phyloP scores from a whole-genome alignment of 2,113 vertebrate genomes.

The Neogobius melanostomus region DNA sequence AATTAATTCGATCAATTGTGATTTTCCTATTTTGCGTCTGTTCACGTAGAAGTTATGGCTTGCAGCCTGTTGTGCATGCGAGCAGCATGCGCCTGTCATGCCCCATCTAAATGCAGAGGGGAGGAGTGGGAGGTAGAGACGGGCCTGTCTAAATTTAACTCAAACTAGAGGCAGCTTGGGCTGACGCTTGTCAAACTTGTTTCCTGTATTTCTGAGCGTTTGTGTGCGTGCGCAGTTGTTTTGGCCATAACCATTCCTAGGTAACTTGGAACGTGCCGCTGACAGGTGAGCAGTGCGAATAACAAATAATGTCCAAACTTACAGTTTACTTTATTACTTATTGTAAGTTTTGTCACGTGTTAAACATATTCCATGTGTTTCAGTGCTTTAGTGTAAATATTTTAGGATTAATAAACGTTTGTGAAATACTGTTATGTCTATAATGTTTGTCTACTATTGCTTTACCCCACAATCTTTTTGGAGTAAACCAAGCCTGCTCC shows the following conservation, averaged over 20 bases:
- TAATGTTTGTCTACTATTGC: neutral
- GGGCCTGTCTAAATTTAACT: conserved; percentile 64
- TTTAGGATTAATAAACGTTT: too few species aligned
- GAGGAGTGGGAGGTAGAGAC: conserved; percentile 24
- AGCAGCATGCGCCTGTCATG: conserved; percentile 40
- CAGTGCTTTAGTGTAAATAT: too few species aligned
- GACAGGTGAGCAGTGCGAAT: conserved; percentile 34
- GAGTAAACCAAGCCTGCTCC: neutral
- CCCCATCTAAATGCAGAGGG: conserved; percentile 21
- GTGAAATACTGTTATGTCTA: too few species aligned
- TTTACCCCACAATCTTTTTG: neutral
- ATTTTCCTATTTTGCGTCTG: too few species aligned
- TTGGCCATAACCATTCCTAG: neutral
- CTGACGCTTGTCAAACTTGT: conserved; percentile 5
- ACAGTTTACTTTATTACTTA: neutral
- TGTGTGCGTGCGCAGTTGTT: neutral
- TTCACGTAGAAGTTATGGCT: too few species aligned
- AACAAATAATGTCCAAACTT: neutral
- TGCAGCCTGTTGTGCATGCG: conserved; percentile 20
- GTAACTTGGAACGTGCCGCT: neutral
- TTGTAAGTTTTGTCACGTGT: conserved; percentile 16
- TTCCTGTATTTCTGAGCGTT: neutral
- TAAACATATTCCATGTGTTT: neutral
- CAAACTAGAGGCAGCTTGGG: neutral
- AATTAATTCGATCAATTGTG: too few species aligned